Evolutionary conservation across 2,113 vertebrate species (phyloP).

Genomic region (Astatotilapia flaviijosephi): DNA sequence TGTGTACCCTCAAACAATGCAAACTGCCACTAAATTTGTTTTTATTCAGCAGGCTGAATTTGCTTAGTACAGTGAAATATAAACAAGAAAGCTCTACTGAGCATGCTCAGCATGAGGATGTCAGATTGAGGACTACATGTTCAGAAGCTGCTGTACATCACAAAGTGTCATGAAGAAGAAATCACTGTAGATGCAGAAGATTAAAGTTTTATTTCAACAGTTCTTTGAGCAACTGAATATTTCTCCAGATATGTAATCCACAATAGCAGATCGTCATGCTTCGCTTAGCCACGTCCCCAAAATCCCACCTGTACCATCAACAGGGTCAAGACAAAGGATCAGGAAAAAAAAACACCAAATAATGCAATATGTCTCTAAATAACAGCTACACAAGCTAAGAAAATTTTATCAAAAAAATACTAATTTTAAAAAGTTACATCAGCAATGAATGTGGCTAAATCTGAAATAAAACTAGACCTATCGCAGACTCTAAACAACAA

Average conservation of each 20-base stretch:
- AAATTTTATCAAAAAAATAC: neutral
- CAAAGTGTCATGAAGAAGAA: neutral
- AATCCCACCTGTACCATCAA: neutral
- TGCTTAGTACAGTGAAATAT: neutral
- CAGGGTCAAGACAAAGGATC: neutral
- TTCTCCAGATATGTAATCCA: neutral
- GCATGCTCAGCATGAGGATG: neutral
- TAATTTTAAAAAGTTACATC: neutral
- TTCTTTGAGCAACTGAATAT: neutral
- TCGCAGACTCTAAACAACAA: neutral
- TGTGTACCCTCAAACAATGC: neutral
- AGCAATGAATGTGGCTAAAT: neutral
- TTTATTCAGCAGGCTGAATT: neutral
- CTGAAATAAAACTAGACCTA: neutral
- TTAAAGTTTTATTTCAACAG: neutral
- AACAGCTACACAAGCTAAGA: neutral
- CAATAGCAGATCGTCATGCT: neutral
- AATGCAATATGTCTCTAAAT: neutral
- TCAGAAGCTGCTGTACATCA: neutral
- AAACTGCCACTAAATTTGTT: neutral
- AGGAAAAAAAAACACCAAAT: accelerated
- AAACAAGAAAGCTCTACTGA: neutral
- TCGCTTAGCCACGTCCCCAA: neutral
- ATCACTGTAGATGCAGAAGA: neutral
- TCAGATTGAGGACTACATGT: neutral